Base-by-base conservation (phyloP, 2,797 vertebrate species). In the Mastacembelus armatus region DNA sequence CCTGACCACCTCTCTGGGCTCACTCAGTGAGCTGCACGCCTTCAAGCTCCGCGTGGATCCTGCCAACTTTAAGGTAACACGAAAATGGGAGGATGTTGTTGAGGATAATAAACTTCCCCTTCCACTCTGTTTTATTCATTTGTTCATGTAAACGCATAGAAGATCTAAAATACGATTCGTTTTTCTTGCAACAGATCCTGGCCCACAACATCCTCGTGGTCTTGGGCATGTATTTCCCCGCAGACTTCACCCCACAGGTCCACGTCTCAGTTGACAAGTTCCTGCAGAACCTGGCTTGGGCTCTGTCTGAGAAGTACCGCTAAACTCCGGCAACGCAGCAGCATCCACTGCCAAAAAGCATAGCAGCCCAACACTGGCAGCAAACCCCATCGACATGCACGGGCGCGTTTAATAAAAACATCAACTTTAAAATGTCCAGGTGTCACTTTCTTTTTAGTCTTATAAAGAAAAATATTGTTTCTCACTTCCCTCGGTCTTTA, bases 291-390 rank as follows among this genome's bases (percentile, higher is more conserved):
- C 26, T 95, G 52, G 88, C 93, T 32, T 75, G 67, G 40, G 78
- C 93, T 56, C 85, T 96, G 81, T 90, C 94, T 0, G 94, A 95
- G 88, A 95, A 89, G 68, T 95, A 95, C 88, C 94, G 95, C 90
- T 95, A 91, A 94, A n/a, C 18, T 15, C 15, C 54, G 45, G 30
- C 5, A 1, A 35, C 7, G 14, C 14, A 18, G 19, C 4, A 24
- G 11, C 15, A 30, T 10, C 27, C 6, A 44, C 29, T 10, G 27
- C 11, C 44, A 7, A 16, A n/a, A 8, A 27, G 35, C 59, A 4
- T 1, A n/a, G 24, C 15, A n/a, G 10, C 15, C 40, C 1, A 36
- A 27, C 5, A 16, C 10, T 8, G 18, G 12, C 35, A 42, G 9
- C 26, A n/a, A 42, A 42, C 5, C 12, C 15, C 40, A 38, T 32